Conservation (phyloP, 2,113 vertebrate species). For the Pterocles orientalis region DNA sequence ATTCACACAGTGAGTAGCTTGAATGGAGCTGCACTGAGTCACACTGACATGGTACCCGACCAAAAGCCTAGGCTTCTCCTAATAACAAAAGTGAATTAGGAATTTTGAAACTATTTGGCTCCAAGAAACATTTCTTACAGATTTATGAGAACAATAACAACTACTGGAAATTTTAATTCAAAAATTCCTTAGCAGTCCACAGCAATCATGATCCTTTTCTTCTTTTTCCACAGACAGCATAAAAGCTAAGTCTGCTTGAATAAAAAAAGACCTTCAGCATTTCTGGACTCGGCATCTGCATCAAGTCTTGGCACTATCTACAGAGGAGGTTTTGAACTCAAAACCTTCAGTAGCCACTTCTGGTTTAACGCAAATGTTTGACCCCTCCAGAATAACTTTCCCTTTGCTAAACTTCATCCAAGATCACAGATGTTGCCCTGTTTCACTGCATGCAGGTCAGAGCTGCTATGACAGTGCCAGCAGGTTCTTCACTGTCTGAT, state of each 20-base stretch:
- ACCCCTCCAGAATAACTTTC: neutral
- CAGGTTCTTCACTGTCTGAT: neutral
- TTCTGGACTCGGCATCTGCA: neutral
- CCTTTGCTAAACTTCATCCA: neutral
- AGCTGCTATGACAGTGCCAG: neutral
- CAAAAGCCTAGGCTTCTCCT: neutral
- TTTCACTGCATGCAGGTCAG: neutral
- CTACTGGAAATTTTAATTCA: conserved; percentile 32
- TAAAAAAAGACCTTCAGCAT: neutral
- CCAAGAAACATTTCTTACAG: conserved; percentile 29
- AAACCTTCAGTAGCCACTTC: neutral
- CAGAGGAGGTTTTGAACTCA: neutral
- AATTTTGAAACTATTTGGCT: conserved; percentile 38
- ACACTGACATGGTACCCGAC: neutral
- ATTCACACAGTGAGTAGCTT: neutral
- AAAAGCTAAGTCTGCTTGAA: neutral
- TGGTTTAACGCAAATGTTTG: neutral
- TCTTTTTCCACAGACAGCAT: neutral
- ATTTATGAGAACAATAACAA: conserved; percentile 8
- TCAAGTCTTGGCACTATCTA: neutral
- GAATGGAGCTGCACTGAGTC: neutral
- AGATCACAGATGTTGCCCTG: neutral
- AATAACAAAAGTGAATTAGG: conserved; percentile 22
- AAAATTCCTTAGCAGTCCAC: conserved; percentile 36
- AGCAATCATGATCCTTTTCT: neutral